Base-by-base conservation (phyloP, 2,113 vertebrate genomes). In the Lethenteron camtschaticum region DNA sequence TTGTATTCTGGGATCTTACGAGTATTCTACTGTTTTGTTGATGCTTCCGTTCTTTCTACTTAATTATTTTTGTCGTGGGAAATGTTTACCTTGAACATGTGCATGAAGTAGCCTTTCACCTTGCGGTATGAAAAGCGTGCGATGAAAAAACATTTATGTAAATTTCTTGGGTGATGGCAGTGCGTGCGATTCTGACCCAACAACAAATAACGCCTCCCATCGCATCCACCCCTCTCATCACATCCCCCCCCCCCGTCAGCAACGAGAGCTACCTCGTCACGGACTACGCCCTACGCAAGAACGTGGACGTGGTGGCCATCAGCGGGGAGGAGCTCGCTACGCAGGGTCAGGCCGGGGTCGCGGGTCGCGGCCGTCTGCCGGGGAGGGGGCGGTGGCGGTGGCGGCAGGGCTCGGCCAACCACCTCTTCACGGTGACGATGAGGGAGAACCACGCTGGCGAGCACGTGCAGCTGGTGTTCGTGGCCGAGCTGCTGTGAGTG, bases 201-300 rank as follows among this genome's bases (percentile, higher is more conserved):
- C 9, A 57, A 56, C 69, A 3, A 57, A 13, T 20, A 57, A 56
- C 55, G 55, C 11, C 55, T 69, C 11, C 16, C 13, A 10, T 55
- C 57, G 9, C 14, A 11, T 58, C 56, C 9, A 20, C 12, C 55
- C 10, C 13, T 10, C 69, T 13, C 14, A 14, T 11, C 59, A 56
- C n/a, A 13, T 11, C 18, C 24, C 68, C 56, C 68, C 56, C 68
- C 58, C 2, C 56, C 69, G 3, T 0, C 77, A 97, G 94, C 0
- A 90, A 97, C 76, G 94, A 94, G 75, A 84, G 79, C 76, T 87
- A 84, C 69, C 4, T 78, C 1, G 92, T 99, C 70, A 81, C 85
- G 75, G 87, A 92, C 79, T 90, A 99, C 0, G 87, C 87, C 71
- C 89, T 77, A 57, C 73, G 83, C 76, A 82, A 87, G 71, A 84